phyloP scores from a whole-genome alignment of 2,113 vertebrate species.

The Marmota monax region DNA sequence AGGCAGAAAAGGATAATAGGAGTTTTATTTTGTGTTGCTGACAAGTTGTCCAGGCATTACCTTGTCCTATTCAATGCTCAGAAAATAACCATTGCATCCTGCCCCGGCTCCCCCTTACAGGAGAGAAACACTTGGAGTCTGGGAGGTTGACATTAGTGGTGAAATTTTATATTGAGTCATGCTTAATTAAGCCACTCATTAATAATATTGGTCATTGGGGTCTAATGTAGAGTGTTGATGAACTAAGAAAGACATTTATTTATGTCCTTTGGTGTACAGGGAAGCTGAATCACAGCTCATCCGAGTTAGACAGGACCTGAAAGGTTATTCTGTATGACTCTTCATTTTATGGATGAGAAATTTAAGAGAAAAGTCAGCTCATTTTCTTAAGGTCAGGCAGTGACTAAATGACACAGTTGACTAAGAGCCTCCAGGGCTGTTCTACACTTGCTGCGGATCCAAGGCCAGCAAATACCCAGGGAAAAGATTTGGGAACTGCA shows the following conservation, averaged over 20 bases:
- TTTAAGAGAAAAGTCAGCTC: constrained; percentile 30
- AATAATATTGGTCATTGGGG: background rate
- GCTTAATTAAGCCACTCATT: constrained; percentile 47
- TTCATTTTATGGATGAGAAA: constrained; percentile 10
- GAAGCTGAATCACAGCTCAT: constrained; percentile 44
- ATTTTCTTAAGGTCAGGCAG: constrained; percentile 29
- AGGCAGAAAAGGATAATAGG: constrained; percentile 7
- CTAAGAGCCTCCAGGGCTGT: background rate
- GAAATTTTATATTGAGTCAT: constrained; percentile 42
- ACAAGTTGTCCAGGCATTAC: background rate
- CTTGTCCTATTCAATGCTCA: constrained; percentile 31
- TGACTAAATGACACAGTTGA: background rate
- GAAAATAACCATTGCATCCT: background rate
- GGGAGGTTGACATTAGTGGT: background rate
- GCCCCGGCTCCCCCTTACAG: background rate
- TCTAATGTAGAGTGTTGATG: background rate
- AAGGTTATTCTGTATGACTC: background rate
- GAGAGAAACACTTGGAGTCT: background rate
- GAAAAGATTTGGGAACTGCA: background rate
- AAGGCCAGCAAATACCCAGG: background rate
- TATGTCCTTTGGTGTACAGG: background rate
- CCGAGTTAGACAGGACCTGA: background rate
- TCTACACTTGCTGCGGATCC: background rate
- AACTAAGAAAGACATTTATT: background rate
- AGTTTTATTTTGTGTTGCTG: constrained; percentile 15